Evolutionary conservation across 2,797 vertebrate species (phyloP).

Genomic region (Ateles fusciceps): DNA sequence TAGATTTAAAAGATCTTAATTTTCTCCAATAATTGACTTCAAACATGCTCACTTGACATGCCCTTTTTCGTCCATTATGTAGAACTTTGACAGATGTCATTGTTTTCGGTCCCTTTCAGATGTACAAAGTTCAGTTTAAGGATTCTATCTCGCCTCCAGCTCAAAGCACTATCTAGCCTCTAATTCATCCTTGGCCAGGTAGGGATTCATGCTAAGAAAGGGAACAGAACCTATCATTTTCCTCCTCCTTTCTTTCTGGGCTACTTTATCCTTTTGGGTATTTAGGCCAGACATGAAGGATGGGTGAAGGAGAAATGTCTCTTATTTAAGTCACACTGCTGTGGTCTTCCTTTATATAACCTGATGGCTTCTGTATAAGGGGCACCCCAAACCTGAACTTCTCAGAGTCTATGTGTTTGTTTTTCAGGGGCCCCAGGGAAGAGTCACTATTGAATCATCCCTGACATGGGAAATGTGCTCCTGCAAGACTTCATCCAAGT

Average conservation of each 20-base stretch:
- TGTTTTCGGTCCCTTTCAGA: not conserved
- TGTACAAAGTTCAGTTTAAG: not conserved
- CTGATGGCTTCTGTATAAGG: not conserved
- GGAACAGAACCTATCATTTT: not conserved
- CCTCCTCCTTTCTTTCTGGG: not conserved
- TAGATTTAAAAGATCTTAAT: not conserved
- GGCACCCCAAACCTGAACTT: not conserved
- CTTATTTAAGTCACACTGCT: not conserved
- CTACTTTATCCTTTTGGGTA: not conserved
- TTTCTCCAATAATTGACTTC: not conserved
- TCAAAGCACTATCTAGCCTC: not conserved
- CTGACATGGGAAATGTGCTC: not conserved
- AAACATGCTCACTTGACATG: not conserved
- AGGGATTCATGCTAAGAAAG: not conserved
- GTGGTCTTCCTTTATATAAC: not conserved
- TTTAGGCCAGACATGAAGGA: not conserved
- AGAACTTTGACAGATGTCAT: not conserved
- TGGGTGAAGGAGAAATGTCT: not conserved
- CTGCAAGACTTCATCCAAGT: not conserved
- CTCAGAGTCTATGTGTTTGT: not conserved
- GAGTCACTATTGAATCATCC: not conserved
- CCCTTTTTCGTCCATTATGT: not conserved
- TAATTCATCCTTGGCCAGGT: not conserved
- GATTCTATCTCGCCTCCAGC: not conserved
- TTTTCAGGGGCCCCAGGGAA: not conserved